phyloP scores from a whole-genome alignment of 2,113 vertebrate species.

The Corvus cornix region DNA sequence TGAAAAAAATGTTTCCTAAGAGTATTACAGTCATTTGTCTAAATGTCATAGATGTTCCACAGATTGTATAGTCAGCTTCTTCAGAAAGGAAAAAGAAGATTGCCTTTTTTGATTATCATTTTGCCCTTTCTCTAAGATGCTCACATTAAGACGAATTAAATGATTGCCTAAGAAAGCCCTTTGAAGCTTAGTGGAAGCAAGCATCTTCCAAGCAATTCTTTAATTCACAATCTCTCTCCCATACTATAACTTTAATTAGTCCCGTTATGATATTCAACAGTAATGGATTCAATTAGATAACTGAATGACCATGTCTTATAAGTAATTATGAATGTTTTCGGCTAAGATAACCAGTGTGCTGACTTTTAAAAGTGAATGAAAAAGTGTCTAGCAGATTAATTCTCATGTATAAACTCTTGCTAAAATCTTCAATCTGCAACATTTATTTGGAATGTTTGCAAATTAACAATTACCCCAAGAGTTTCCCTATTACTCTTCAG shows the following conservation, averaged over 20 bases:
- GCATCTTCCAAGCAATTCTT: not conserved
- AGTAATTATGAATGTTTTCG: constrained; percentile 25
- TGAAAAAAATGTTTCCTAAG: not conserved
- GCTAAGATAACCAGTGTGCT: not conserved
- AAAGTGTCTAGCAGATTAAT: not conserved
- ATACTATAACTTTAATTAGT: not conserved
- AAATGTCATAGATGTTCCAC: constrained; percentile 27
- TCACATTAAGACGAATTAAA: constrained; percentile 31
- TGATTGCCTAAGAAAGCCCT: not conserved
- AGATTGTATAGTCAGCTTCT: constrained; percentile 29
- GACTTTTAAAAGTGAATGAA: not conserved
- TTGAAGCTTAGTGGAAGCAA: not conserved
- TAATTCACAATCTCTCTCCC: not conserved
- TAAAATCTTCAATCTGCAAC: not conserved
- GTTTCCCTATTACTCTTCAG: not conserved
- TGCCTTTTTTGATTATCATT: constrained; percentile 6
- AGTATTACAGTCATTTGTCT: constrained; percentile 42
- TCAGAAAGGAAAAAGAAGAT: constrained; percentile 17
- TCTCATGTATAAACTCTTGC: not conserved
- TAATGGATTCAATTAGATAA: constrained; percentile 5
- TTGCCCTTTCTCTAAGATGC: not conserved
- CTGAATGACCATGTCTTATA: constrained; percentile 9
- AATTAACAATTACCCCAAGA: not conserved
- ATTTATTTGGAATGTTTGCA: not conserved
- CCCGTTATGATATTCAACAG: not conserved